These are phyloP conservation scores for Bellardia bayeri DNA, from an alignment of 2,888 invertebrate species.

Conservation along the genomic window DNA sequence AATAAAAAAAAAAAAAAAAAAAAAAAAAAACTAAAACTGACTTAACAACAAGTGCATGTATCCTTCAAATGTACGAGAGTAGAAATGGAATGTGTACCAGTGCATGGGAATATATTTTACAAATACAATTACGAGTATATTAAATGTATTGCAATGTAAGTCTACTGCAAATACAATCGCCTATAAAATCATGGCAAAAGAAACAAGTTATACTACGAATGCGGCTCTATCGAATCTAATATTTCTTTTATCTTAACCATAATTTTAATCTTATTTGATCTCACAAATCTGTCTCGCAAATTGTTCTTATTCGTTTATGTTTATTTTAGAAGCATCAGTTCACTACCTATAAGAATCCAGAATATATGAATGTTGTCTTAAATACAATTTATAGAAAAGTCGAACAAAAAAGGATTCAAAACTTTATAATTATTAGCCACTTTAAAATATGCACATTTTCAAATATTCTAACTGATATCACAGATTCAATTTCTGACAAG, in stretches of 20 bases:
- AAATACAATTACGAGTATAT: conserved; percentile 44
- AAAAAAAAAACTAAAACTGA: conserved; percentile 35
- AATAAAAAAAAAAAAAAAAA: conserved; percentile 41
- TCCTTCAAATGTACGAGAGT: background rate
- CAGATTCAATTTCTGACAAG: no score
- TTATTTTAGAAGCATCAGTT: no score
- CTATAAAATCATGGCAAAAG: background rate
- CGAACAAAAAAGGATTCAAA: no score
- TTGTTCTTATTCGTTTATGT: background rate
- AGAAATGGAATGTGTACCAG: background rate
- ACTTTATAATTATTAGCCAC: no score
- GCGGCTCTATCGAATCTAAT: background rate
- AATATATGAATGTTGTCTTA: no score
- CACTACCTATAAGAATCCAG: no score
- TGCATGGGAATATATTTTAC: conserved; percentile 9
- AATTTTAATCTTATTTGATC: no score
- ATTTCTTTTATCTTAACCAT: background rate
- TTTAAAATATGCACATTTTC: no score
- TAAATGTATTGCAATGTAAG: conserved; percentile 38
- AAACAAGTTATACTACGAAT: background rate
- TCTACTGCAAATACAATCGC: conserved; percentile 13
- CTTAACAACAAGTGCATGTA: conserved; percentile 56
- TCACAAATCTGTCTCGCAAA: background rate
- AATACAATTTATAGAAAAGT: no score
- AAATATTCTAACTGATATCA: no score